phyloP scores from a whole-genome alignment of 2,113 vertebrate genomes.

The Tichodroma muraria region DNA sequence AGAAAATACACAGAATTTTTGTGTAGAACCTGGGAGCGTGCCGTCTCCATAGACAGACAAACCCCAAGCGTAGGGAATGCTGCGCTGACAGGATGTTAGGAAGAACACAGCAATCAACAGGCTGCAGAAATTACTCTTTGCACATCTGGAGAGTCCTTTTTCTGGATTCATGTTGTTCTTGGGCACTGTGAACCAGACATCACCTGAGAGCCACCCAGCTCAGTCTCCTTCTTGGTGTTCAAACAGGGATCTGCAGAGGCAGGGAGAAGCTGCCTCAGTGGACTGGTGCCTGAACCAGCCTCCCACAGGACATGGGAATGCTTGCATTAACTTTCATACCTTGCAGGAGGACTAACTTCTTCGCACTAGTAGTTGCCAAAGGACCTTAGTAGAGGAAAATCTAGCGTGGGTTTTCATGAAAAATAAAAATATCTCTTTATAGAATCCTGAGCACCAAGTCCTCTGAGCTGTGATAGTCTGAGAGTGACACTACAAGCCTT shows the following conservation, averaged over 20 bases:
- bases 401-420: accelerated
- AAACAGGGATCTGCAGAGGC: not conserved
- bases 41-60: not conserved
- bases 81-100: not conserved
- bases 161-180: not conserved
- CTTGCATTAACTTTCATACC: not conserved
- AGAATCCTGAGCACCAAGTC: not conserved
- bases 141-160: not conserved
- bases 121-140: not conserved
- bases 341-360: not conserved
- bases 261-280: not conserved
- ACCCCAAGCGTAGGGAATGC: not conserved
- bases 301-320: not conserved
- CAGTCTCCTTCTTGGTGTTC: not conserved
- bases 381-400: not conserved
- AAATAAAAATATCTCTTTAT: not conserved
- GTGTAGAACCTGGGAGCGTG: not conserved
- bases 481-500: not conserved
- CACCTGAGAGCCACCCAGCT: not conserved
- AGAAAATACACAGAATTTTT: not conserved
- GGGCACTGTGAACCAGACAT: not conserved
- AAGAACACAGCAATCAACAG: not conserved
- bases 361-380: not conserved
- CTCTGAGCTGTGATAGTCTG: not conserved
- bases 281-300: not conserved